Percentiles rank a stretch among this genome's conserved stretches.
Conservation (phyloP, 1,140 invertebrate species). For the Caenorhabditis latens region DNA sequence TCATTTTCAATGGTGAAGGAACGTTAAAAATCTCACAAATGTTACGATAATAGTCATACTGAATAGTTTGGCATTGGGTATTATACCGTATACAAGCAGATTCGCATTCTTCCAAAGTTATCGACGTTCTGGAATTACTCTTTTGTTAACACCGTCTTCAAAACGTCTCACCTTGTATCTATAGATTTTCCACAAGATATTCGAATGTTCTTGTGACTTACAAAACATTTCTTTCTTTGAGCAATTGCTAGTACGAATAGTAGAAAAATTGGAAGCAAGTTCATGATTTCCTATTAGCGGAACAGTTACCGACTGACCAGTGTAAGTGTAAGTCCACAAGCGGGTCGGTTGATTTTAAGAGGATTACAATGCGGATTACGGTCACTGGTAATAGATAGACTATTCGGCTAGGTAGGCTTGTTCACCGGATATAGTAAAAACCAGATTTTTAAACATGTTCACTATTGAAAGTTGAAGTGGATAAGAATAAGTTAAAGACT, state of each 20-base stretch:
- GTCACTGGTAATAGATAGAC: slow-evolving; percentile 18
- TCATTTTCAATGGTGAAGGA: slow-evolving; percentile 16
- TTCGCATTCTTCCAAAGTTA: slow-evolving; percentile 9
- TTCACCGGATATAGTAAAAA: slow-evolving; percentile 38
- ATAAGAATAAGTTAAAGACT: not conserved
- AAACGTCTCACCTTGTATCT: not conserved
- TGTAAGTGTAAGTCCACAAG: not conserved
- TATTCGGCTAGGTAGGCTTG: slow-evolving; percentile 36
- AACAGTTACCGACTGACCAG: slow-evolving; percentile 51
- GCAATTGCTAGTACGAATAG: slow-evolving; percentile 14
- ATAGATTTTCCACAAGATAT: slow-evolving; percentile 42
- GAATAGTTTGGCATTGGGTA: slow-evolving; percentile 25
- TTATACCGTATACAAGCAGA: slow-evolving; percentile 14
- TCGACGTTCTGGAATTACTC: not conserved
- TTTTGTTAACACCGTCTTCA: not conserved
- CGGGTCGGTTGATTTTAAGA: slow-evolving; percentile 41
- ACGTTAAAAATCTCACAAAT: slow-evolving; percentile 35
- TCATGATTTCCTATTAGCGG: slow-evolving; percentile 34
- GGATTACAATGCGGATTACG: slow-evolving; percentile 52
- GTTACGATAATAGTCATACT: slow-evolving; percentile 26
- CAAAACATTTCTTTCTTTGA: slow-evolving; percentile 39
- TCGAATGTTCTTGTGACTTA: slow-evolving; percentile 50
- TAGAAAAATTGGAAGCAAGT: slow-evolving; percentile 34
- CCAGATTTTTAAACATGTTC: slow-evolving; percentile 1
- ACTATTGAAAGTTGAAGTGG: not conserved